Conservation (phyloP, 2,113 vertebrate species). For the Catagonus wagneri region DNA sequence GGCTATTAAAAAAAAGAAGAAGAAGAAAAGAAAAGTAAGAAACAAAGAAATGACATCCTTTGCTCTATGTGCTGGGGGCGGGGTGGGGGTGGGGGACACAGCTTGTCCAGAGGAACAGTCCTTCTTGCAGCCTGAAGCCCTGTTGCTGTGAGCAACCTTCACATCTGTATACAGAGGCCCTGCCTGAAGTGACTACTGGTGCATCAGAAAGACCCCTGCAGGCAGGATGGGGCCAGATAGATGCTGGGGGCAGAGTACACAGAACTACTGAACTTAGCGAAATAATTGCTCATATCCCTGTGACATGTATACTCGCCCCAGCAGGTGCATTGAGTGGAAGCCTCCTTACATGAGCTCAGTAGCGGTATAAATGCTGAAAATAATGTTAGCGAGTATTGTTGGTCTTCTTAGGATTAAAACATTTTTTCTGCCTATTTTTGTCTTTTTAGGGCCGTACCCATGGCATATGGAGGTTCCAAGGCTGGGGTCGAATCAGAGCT, state of each 20-base stretch:
- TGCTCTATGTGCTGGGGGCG: neutral
- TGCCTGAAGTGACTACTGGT: neutral
- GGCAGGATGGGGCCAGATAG: neutral
- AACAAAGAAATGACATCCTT: neutral
- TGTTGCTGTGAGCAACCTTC: neutral
- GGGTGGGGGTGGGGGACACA: too few relatives aligned
- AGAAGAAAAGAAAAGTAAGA: too few relatives aligned
- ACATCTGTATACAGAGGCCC: neutral
- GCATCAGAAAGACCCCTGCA: neutral
- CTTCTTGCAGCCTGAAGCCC: rapidly evolving
- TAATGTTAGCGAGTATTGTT: neutral
- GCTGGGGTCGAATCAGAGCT: too few relatives aligned
- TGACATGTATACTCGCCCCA: neutral
- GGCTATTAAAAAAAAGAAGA: too few relatives aligned
- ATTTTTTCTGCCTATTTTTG: too few relatives aligned
- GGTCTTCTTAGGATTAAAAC: conserved; percentile 10
- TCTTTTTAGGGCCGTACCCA: too few relatives aligned
- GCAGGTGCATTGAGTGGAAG: neutral
- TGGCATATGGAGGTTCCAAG: too few relatives aligned
- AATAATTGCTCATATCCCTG: neutral
- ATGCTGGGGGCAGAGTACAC: neutral
- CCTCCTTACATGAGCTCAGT: neutral
- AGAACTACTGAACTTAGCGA: neutral
- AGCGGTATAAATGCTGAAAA: neutral
- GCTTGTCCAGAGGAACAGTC: neutral